Conservation (phyloP, 1,140 invertebrate species). For the Aphelenchoides avenae region DNA sequence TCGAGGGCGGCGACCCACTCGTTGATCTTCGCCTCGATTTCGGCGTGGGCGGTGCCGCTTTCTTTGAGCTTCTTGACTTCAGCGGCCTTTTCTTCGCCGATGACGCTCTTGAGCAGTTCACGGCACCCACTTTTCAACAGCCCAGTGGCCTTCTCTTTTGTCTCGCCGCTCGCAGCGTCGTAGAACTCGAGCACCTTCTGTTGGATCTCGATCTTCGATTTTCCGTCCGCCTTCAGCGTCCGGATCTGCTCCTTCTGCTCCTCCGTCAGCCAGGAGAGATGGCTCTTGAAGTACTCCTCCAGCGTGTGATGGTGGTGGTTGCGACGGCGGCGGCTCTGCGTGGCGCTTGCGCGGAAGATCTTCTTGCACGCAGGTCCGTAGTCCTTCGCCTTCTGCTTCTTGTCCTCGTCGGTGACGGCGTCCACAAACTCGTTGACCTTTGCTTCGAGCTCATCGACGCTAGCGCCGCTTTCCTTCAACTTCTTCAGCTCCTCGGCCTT, state of each 20-base stretch:
- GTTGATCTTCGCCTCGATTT: slow-evolving; percentile 33
- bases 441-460: slow-evolving; percentile 1
- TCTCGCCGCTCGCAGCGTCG: slow-evolving; percentile 18
- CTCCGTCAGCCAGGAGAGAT: slow-evolving; percentile 19
- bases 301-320: slow-evolving; percentile 28
- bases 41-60: slow-evolving; percentile 17
- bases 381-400: slow-evolving; percentile 10
- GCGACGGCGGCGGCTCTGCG: slow-evolving; percentile 12
- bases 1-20: slow-evolving; percentile 22
- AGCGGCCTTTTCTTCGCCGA: slow-evolving; percentile 41
- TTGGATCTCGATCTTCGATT: slow-evolving; percentile 14
- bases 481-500: slow-evolving; percentile 14
- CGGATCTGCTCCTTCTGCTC: slow-evolving; percentile 23
- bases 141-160: slow-evolving; percentile 17
- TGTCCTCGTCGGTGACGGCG: slow-evolving; percentile 1
- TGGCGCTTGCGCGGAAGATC: not conserved
- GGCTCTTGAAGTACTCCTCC: slow-evolving; percentile 28
- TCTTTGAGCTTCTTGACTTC: slow-evolving; percentile 45
- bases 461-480: slow-evolving; percentile 9
- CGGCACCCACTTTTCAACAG: slow-evolving; percentile 32
- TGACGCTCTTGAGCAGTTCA: slow-evolving; percentile 26
- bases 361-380: too few relatives aligned
- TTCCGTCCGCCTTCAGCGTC: slow-evolving; percentile 20
- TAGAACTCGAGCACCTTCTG: slow-evolving; percentile 25
- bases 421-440: not conserved